Evolutionary conservation across 30 jellyfish, hydroid and myxozoan species (phyloP).

Genomic region (Hydractinia echinata): DNA sequence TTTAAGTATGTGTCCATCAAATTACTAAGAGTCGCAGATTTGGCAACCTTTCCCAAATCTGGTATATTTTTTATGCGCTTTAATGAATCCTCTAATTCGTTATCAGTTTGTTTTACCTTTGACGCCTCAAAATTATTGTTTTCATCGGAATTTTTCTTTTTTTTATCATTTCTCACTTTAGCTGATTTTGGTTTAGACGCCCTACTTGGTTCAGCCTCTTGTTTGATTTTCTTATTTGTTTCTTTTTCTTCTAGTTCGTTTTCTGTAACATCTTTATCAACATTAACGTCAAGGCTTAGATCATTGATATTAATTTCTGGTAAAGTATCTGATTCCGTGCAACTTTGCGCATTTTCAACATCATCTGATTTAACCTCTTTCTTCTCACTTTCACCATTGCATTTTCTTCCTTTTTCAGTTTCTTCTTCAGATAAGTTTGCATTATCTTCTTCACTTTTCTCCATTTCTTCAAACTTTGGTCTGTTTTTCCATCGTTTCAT

Average conservation of each 20-base stretch:
- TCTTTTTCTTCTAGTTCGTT: not conserved
- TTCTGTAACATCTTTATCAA: not conserved
- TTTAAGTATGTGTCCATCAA: conserved; percentile 28
- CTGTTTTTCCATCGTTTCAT: not conserved
- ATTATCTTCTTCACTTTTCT: not conserved
- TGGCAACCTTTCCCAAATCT: not conserved
- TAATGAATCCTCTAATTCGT: not conserved
- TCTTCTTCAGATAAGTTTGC: not conserved
- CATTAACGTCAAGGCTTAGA: not conserved
- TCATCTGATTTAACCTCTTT: not conserved
- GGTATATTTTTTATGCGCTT: not conserved
- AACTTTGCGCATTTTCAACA: not conserved
- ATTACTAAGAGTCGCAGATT: conserved; percentile 7
- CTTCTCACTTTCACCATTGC: not conserved
- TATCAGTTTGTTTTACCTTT: not conserved
- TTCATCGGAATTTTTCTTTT: not conserved
- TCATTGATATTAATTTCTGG: not conserved
- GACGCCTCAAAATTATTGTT: not conserved
- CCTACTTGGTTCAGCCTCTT: not conserved
- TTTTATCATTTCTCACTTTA: not conserved
- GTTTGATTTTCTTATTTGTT: not conserved
- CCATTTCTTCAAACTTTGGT: not conserved
- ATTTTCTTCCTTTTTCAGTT: not conserved
- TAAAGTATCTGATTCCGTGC: not conserved
- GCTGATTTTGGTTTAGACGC: too few species aligned